These are phyloP conservation scores for Spheniscus humboldti DNA, from an alignment of 2,797 vertebrate species.

Conservation along the genomic window DNA sequence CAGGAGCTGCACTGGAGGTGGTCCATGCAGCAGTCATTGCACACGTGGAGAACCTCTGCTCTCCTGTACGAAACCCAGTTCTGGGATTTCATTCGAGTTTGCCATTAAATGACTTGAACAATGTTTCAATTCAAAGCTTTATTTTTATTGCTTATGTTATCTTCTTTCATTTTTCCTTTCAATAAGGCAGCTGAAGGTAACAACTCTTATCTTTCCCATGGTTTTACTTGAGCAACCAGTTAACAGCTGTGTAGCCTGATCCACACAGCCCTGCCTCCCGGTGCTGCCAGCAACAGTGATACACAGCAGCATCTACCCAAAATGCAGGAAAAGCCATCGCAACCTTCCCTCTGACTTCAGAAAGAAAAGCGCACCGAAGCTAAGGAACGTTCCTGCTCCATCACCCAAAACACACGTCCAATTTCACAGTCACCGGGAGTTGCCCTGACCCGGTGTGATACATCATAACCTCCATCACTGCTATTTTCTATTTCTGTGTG, in stretches of 20 bases:
- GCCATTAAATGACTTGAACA: not conserved
- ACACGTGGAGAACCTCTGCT: not conserved
- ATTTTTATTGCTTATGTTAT: not conserved
- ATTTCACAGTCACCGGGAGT: not conserved
- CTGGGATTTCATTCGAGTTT: not conserved
- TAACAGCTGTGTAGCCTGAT: no score
- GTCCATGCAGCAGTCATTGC: not conserved
- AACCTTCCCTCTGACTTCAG: not conserved
- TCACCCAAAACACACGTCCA: not conserved
- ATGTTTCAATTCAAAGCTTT: not conserved
- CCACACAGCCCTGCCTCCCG: not conserved
- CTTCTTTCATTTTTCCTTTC: not conserved
- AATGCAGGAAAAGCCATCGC: not conserved
- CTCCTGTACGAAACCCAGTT: not conserved
- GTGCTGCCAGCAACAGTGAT: not conserved
- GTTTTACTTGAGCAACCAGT: not conserved
- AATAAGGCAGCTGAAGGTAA: not conserved
- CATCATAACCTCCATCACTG: not conserved
- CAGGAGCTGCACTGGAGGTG: not conserved
- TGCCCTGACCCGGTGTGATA: fast-evolving
- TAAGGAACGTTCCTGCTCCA: not conserved
- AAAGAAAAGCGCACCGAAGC: not conserved
- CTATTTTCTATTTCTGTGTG: fast-evolving
- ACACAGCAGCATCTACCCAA: not conserved
- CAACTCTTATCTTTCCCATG: not conserved